Conservation (phyloP, 2,113 vertebrate species). For the Entosphenus tridentatus region DNA sequence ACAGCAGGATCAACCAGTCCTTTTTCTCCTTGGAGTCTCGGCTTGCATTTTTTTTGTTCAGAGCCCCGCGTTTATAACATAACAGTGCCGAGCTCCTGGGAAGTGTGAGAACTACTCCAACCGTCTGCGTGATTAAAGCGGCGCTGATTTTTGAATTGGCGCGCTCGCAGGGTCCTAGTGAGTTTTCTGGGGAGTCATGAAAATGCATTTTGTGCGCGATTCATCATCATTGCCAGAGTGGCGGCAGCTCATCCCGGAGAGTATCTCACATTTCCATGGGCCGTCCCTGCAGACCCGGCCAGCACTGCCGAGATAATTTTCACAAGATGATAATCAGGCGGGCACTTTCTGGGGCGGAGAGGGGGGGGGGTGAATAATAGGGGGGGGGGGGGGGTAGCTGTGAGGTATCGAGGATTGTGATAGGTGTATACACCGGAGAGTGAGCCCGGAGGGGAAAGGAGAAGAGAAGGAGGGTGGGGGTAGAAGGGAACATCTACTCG, state of each 20-base stretch:
- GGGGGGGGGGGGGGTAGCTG: background rate
- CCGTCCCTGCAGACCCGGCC: constrained; percentile 5
- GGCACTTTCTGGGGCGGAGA: background rate
- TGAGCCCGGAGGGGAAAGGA: constrained; percentile 3
- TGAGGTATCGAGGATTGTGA: constrained; percentile 4
- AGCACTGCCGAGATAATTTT: constrained; percentile 3
- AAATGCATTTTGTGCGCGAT: background rate
- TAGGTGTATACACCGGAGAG: constrained; percentile 6
- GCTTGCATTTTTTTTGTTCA: too few relatives aligned
- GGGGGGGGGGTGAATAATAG: too few relatives aligned
- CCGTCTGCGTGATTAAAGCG: constrained; percentile 4
- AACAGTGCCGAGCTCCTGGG: constrained; percentile 5
- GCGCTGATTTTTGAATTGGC: constrained; percentile 5
- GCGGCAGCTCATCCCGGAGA: background rate
- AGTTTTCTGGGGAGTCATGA: background rate
- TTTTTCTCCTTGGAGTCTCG: too few relatives aligned
- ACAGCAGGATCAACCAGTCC: too few relatives aligned
- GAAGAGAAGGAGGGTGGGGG: background rate
- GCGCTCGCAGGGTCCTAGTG: background rate
- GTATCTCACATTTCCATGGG: constrained; percentile 1
- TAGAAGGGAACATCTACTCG: constrained; percentile 4
- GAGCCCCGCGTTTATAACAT: background rate
- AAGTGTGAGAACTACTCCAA: background rate
- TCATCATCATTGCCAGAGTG: constrained; percentile 1
- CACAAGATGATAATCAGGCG: constrained; percentile 6